Evolutionary conservation across 2,113 vertebrate species (phyloP).

Genomic region (Illadopsis cleaveri): DNA sequence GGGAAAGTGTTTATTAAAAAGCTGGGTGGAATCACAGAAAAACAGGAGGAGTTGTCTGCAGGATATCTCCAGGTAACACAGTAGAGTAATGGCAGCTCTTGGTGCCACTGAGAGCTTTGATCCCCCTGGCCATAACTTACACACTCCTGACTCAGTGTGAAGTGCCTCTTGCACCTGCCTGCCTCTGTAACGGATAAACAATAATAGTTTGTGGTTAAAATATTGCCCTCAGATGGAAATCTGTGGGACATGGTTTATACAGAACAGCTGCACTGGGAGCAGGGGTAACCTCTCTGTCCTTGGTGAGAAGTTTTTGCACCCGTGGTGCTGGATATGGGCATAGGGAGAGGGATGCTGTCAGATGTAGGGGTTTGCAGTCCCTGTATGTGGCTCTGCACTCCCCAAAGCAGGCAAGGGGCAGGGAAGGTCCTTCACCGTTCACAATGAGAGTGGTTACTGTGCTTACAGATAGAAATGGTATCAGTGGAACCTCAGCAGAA

Average conservation of each 20-base stretch:
- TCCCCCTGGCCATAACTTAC: not conserved
- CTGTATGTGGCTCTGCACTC: not conserved
- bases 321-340: fast-evolving
- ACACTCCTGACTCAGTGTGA: not conserved
- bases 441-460: fast-evolving
- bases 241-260: conserved; percentile 13
- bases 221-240: conserved; percentile 23
- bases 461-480: not conserved
- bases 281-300: not conserved
- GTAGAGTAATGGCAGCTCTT: not conserved
- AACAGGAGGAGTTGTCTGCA: not conserved
- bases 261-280: not conserved
- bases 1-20: not conserved
- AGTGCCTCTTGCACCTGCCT: conserved; percentile 4
- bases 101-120: not conserved
- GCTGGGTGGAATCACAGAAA: fast-evolving
- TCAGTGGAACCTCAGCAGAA: not conserved
- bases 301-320: not conserved
- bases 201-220: conserved; percentile 36
- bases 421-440: not conserved
- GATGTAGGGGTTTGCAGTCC: not conserved
- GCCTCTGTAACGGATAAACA: conserved; percentile 30
- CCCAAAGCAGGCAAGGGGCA: fast-evolving
- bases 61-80: not conserved
- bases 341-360: fast-evolving